Evolutionary conservation across 2,797 vertebrate species (phyloP).

Genomic region (Sebastes alutus): DNA sequence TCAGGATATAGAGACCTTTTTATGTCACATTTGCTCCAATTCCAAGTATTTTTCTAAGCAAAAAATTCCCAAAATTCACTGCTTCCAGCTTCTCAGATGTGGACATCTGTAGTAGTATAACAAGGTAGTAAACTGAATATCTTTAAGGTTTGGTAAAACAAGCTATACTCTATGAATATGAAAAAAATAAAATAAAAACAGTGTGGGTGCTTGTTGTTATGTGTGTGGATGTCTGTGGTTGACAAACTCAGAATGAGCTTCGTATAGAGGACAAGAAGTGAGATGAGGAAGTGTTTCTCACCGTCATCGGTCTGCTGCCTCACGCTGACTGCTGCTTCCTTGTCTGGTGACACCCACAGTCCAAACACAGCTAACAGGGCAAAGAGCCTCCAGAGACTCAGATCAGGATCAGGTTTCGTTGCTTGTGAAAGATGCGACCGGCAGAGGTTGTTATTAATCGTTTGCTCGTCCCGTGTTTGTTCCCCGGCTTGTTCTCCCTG

Average conservation of each 20-base stretch:
- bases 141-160: background rate
- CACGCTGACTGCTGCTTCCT: background rate
- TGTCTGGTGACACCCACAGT: constrained; percentile 19
- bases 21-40: too few relatives aligned
- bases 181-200: too few relatives aligned
- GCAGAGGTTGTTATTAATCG: constrained; percentile 10
- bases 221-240: background rate
- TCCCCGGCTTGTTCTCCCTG: background rate
- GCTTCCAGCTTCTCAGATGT: background rate
- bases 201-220: background rate
- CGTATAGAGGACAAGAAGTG: background rate
- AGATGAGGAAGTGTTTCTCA: background rate
- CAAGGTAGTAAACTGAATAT: background rate
- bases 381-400: constrained; percentile 34
- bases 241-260: background rate
- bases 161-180: background rate
- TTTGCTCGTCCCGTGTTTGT: constrained; percentile 14
- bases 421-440: background rate
- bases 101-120: background rate
- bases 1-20: too few relatives aligned
- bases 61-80: background rate
- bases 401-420: constrained; percentile 41
- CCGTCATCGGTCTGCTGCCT: constrained; percentile 9
- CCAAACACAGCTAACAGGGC: constrained; percentile 36
- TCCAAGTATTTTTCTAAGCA: too few relatives aligned